Base-by-base conservation (phyloP, 2,113 vertebrate species). In the Arizona elegans region DNA sequence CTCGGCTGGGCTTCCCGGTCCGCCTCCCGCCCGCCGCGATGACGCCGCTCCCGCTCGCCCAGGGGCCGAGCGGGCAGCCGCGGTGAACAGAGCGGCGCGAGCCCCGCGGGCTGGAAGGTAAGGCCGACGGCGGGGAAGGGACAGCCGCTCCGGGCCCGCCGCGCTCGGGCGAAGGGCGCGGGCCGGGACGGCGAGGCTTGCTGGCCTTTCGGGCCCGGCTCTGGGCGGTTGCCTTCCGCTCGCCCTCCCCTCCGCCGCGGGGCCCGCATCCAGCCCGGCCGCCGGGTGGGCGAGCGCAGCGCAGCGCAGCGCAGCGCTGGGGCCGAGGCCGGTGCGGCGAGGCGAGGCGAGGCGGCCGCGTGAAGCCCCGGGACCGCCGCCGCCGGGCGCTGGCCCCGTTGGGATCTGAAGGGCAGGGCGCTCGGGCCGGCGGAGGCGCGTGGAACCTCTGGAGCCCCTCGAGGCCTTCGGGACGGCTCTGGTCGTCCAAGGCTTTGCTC, bases 1-100 rank as follows among this genome's bases (percentile, higher is more conserved):
- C 94, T 94, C 56, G 86, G 95, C 88, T 89, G 85, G 94, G 89
- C 93, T 93, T 90, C 91, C 94, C 89, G 91, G 92, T 93, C 92
- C 90, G 92, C 70, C 70, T 88, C 87, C 94, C 93, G 70, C 92
- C 90, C 94, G 95, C 65, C 94, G 89, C 81, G 92, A 96, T 94
- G 94, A 93, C 95, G 93, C 95, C 92, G 95, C 95, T 81, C 38
- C 50, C 86, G 95, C 94, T 94, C 91, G 88, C 95, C 90, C 92
- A 86, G 91, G 91, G 88, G 59, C n/a, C 86, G 89, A 62, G 94
- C 93, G 91, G 59, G 89, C 94, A 81, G 70, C 86, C 43, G 23
- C 47, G 23, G 85, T 50, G 85, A 50, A 43, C 10, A 86, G 10
- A 43, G 1, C 43, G 33, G 43, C 43, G 1, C 43, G 38, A 38